Conservation (phyloP, 2,888 invertebrate genomes). For the Sinodicranocentrus sp. region DNA sequence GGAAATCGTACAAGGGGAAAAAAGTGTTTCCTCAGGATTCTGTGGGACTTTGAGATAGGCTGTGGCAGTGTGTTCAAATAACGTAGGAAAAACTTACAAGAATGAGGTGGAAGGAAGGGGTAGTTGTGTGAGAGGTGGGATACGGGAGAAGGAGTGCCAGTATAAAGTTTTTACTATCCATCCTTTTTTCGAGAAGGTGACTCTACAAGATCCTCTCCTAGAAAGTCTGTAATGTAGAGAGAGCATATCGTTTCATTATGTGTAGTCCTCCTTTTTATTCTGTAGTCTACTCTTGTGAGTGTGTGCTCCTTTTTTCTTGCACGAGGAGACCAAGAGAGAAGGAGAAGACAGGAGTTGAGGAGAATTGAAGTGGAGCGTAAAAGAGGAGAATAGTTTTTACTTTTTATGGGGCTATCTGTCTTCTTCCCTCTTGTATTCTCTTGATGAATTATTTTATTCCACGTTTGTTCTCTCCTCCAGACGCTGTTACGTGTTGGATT, state of each 20-base stretch:
- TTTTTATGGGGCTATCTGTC: slow-evolving; percentile 75
- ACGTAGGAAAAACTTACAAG: background rate
- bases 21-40: background rate
- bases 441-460: slow-evolving; percentile 76
- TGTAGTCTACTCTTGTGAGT: slow-evolving; percentile 9
- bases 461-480: slow-evolving; percentile 58
- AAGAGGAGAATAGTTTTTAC: slow-evolving; percentile 68
- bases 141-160: too few species aligned
- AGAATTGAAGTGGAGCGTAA: slow-evolving; percentile 66
- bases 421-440: slow-evolving; percentile 71
- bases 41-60: slow-evolving; percentile 14
- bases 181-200: background rate
- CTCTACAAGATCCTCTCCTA: background rate
- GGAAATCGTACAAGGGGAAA: slow-evolving; percentile 2
- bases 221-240: background rate
- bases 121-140: too few species aligned
- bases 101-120: too few species aligned
- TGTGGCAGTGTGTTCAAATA: slow-evolving; percentile 35
- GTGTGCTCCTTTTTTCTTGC: background rate
- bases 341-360: slow-evolving; percentile 44
- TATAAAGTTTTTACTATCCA: background rate
- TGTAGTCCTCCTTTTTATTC: background rate
- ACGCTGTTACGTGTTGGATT: too few species aligned
- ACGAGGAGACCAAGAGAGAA: background rate
- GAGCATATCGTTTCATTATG: slow-evolving; percentile 37